Base-by-base conservation (phyloP, 2,888 invertebrate species). In the Lacanobia oleracea region DNA sequence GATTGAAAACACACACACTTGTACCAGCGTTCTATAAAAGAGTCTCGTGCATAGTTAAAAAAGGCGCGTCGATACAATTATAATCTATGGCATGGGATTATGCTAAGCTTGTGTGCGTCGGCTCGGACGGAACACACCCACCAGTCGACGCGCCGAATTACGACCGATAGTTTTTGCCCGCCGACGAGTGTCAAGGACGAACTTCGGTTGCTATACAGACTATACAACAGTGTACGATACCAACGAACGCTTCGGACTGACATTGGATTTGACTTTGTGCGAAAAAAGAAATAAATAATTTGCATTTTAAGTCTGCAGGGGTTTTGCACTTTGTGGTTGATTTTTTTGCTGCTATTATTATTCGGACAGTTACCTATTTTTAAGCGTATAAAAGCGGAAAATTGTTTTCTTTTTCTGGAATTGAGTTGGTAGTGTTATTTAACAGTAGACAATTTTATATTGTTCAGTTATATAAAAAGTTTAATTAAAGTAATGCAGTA, bases 171-270 rank as follows among this genome's bases (percentile, higher is more conserved):
- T 94, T 95, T 95, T 94, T 95, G 95, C 89, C 92, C 94, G 94
- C 92, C 87, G 90, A 83, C 89, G 91, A 94, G 95, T 95, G 95
- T 95, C 95, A 95, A 95, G 95, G 95, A 93, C 95, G 91, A 88
- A 87, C 88, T 88, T 90, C 91, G 93, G 94, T 94, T 94, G 89
- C 90, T 88, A 90, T 82, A 73, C 73, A 70, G 70, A 67, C 57
- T 56, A 71, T 59, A 69, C 40, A 40, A 45, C n/a, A 54, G 53
- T 73, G 37, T 50, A 88, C 88, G 83, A 82, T 80, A 74, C 81
- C 77, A 84, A 86, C 83, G 78, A 75, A 78, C 79, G 82, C 75
- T 75, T 79, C 69, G 56, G 56, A 69, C 73, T 80, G 82, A 77
- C 84, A 82, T 87, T 83, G 84, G 59, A 82, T 85, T 78, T 79